Conservation (phyloP, 2,888 invertebrate genomes). For the Trichogramma dendrolimi region DNA sequence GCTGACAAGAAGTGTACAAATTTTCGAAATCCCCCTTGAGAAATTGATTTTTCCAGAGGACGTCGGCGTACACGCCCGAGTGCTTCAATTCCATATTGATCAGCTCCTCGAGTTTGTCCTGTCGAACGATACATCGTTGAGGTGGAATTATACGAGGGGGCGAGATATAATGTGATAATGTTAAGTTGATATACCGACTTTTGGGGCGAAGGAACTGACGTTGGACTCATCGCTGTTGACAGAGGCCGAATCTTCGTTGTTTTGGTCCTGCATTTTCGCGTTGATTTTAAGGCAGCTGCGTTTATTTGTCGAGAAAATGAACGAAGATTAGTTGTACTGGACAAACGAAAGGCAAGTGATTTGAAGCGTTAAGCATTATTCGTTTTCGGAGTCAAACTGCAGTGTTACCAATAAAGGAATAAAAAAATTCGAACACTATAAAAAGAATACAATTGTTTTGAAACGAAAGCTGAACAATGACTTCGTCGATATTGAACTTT, state of each 20-base stretch:
- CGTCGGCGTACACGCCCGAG: conserved; percentile 16
- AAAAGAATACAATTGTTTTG: too few relatives aligned
- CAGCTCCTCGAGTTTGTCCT: conserved; percentile 16
- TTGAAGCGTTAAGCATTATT: too few relatives aligned
- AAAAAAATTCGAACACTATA: too few relatives aligned
- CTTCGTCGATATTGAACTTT: too few relatives aligned
- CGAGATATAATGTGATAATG: neutral
- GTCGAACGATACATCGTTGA: neutral
- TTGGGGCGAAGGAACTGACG: neutral
- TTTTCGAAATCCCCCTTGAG: conserved; percentile 25
- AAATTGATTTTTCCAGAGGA: conserved; percentile 15
- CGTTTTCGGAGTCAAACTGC: too few relatives aligned
- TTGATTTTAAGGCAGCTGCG: neutral
- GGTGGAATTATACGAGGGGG: neutral
- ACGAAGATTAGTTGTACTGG: too few relatives aligned
- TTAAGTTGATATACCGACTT: conserved; percentile 4
- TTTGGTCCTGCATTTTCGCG: conserved; percentile 4
- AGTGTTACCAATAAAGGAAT: too few relatives aligned
- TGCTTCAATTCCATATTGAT: conserved; percentile 20
- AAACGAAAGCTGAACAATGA: too few relatives aligned
- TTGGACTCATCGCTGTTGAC: conserved; percentile 21
- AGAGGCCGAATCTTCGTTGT: conserved; percentile 14
- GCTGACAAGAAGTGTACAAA: conserved; percentile 18
- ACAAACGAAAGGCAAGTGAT: too few relatives aligned
- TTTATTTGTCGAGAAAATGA: too few relatives aligned